Evolutionary conservation across 2,888 invertebrate genomes (phyloP), one percentile per base, ranked within the genome.

Genomic region (Phortica okadai): DNA sequence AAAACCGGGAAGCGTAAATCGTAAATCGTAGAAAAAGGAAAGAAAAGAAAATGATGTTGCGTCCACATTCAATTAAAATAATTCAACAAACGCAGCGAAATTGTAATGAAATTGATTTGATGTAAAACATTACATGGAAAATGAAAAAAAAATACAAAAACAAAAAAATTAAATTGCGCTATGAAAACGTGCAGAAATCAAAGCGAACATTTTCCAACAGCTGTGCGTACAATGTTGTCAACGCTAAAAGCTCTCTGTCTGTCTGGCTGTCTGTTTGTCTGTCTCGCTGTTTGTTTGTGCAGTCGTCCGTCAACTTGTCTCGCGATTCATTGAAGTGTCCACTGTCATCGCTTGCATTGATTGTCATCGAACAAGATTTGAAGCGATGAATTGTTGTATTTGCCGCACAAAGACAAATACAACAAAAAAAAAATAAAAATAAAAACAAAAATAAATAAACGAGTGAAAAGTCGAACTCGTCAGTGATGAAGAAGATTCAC

Each of bases 31-130:
- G 25, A 64, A 25, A 64, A 8, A 7, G 11, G 64, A 3, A 14
- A 8, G 6, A 72, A 44, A 11, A 62, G 25, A 62, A 62, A 62
- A 62, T 21, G 11, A 62, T 16, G 33, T 25, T 33, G 54, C 54
- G 25, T 6, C 44, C 73, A 77, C 84, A 85, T 84, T 87, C 86
- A 86, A 86, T 86, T 86, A 87, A 86, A 88, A 88, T 86, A 86
- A 88, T 86, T 88, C 81, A 81, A 77, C 88, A 87, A 84, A 84
- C 84, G 85, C 79, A 79, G 80, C 79, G 79, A 87, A 82, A 85
- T 85, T 83, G 82, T 73, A 72, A 72, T 72, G 70, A 72, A 72
- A 72, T 72, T 72, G 70, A 72, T 72, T 72, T 72, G 70, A 72
- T 72, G 54, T 21, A 72, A 72, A 45, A 33, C 33, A 21, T 21